phyloP scores from a whole-genome alignment of 2,113 vertebrate genomes.

The Micronycteris hirsuta region DNA sequence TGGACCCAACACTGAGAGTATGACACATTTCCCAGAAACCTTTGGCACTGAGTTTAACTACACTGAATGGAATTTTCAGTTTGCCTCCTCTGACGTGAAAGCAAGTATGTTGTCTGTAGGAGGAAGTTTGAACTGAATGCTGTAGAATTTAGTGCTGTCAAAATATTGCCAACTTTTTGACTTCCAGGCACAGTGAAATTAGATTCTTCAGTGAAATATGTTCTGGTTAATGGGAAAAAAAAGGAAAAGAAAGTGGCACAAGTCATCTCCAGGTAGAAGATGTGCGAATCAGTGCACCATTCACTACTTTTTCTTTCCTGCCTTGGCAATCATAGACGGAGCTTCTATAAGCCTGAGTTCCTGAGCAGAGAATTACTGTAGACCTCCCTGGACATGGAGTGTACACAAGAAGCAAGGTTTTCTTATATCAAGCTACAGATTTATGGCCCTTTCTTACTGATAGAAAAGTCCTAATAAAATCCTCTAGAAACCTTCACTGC shows the following conservation, averaged over 20 bases:
- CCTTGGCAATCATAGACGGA: neutral
- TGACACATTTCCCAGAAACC: neutral
- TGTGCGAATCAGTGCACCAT: neutral
- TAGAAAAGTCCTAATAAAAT: neutral
- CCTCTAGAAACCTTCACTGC: neutral
- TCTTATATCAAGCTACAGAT: neutral
- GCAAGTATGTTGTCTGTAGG: neutral
- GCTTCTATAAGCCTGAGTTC: neutral
- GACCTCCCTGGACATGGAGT: neutral
- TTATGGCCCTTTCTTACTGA: neutral
- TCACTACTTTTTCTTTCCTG: slow-evolving; percentile 37
- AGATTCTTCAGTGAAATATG: neutral
- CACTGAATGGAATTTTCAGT: neutral
- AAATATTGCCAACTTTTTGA: slow-evolving; percentile 29
- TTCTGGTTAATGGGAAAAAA: neutral
- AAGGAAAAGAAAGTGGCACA: neutral
- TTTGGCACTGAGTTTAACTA: neutral
- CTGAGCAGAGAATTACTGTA: neutral
- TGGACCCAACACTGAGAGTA: neutral
- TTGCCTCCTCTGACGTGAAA: neutral
- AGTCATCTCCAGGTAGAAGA: neutral
- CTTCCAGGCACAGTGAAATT: slow-evolving; percentile 22
- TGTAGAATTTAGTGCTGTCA: neutral
- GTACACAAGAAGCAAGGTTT: neutral
- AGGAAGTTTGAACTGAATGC: neutral